phyloP scores from a whole-genome alignment of 2,888 invertebrate genomes.

The Eupithecia subumbrata region DNA sequence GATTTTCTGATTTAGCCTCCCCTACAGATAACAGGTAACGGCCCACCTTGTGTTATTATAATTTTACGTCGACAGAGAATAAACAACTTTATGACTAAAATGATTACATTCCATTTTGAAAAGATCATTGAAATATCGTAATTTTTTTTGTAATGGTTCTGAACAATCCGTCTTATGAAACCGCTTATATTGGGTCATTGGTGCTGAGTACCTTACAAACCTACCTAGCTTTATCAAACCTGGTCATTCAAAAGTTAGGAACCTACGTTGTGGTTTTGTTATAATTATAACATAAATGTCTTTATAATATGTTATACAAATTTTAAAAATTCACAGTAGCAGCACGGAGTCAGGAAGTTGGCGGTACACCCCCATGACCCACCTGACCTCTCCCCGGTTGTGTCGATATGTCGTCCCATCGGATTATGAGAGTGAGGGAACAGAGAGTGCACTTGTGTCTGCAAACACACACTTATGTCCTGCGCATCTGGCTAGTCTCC shows the following conservation, averaged over 20 bases:
- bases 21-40: conserved; percentile 75
- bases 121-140: neutral
- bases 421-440: no score
- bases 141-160: neutral
- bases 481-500: no score
- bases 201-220: neutral
- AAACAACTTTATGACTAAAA: neutral
- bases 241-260: neutral
- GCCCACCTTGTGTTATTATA: conserved; percentile 41
- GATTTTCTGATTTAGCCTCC: conserved; percentile 82
- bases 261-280: neutral
- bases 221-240: neutral
- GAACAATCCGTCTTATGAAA: neutral
- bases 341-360: no score
- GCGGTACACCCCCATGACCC: no score
- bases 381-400: no score
- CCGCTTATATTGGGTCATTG: neutral
- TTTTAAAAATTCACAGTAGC: no score
- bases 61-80: conserved; percentile 20
- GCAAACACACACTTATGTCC: no score
- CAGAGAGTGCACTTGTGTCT: no score
- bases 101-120: neutral
- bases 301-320: neutral
- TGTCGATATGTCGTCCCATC: no score
- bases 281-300: neutral